Conservation (phyloP, 2,797 vertebrate genomes). For the Mionectes olivaceus region DNA sequence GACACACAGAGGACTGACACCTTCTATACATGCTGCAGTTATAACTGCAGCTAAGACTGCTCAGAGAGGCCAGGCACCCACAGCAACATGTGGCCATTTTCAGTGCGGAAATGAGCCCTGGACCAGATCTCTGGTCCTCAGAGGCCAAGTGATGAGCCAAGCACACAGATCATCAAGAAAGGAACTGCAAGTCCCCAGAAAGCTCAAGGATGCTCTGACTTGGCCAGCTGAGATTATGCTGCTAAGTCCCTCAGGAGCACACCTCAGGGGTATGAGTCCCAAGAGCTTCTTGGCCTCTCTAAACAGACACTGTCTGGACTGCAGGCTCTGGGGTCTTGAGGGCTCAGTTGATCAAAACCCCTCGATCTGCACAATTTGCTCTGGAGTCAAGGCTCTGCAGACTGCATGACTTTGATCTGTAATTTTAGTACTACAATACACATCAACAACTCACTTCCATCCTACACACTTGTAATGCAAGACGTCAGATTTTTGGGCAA, state of each 20-base stretch:
- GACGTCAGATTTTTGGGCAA: background rate
- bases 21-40: background rate
- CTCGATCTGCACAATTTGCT: background rate
- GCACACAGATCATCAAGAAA: background rate
- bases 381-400: background rate
- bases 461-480: background rate
- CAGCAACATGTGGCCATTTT: fast-evolving
- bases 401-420: background rate
- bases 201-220: background rate
- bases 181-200: background rate
- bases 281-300: background rate
- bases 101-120: fast-evolving
- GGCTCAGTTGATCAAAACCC: background rate
- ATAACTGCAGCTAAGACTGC: background rate
- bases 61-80: background rate
- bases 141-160: background rate
- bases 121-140: background rate
- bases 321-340: fast-evolving
- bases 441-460: background rate
- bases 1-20: background rate
- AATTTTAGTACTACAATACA: background rate
- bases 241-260: background rate
- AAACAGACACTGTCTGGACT: background rate
- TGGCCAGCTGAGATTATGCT: background rate
- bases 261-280: background rate